These are phyloP conservation scores for Ictidomys tridecemlineatus DNA, from an alignment of 2,113 vertebrate genomes.

Conservation along the genomic window DNA sequence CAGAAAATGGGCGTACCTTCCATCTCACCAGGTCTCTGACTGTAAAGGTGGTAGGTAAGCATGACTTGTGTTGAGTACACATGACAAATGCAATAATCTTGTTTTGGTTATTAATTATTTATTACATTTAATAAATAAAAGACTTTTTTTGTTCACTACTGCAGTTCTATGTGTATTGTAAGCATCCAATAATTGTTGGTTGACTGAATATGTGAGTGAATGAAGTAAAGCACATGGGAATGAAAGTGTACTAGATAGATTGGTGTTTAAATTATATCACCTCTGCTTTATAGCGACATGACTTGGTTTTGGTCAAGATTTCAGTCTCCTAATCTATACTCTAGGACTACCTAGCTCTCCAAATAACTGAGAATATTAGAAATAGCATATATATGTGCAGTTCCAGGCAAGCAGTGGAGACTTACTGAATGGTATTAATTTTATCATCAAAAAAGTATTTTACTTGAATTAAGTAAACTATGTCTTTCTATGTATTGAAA, in stretches of 20 bases:
- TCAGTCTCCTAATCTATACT: background rate
- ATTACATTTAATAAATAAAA: background rate
- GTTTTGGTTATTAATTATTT: background rate
- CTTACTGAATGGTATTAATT: background rate
- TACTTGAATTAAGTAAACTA: background rate
- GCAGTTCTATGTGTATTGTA: background rate
- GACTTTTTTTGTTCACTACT: background rate
- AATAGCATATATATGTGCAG: background rate
- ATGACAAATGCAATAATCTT: background rate
- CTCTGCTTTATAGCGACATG: background rate
- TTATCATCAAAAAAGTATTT: background rate
- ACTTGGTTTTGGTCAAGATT: background rate
- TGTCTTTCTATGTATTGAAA: background rate
- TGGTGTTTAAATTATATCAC: background rate
- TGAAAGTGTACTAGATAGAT: background rate
- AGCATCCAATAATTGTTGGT: background rate
- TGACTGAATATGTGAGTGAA: background rate
- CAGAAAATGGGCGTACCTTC: slow-evolving; percentile 86
- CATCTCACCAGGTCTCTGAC: slow-evolving; percentile 91
- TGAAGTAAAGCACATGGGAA: background rate
- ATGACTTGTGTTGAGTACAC: slow-evolving; percentile 32
- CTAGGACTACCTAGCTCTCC: background rate
- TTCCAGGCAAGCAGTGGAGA: background rate
- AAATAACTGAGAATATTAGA: background rate
- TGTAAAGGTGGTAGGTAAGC: slow-evolving; percentile 93